Evolutionary conservation across 2,797 vertebrate species (phyloP).

Genomic region (Gymnothorax reevesii): DNA sequence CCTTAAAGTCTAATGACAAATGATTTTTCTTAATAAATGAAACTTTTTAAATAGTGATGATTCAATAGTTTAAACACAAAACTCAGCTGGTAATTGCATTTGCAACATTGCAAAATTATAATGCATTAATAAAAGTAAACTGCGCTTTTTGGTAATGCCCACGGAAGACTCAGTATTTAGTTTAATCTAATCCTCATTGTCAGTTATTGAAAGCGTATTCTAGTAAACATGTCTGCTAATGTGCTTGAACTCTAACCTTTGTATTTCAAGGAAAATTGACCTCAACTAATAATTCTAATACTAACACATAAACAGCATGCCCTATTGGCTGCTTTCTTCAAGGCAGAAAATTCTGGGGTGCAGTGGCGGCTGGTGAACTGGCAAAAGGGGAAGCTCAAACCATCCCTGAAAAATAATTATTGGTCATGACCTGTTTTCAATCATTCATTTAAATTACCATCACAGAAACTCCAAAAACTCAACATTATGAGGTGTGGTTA

Average conservation of each 20-base stretch:
- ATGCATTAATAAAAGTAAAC: neutral
- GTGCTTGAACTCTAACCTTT: neutral
- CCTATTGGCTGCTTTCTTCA: neutral
- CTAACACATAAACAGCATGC: neutral
- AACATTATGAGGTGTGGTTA: too few relatives aligned
- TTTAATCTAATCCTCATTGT: neutral
- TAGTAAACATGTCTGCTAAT: neutral
- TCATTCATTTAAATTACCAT: too few relatives aligned
- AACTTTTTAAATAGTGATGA: neutral
- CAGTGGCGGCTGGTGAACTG: too few relatives aligned
- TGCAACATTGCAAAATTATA: neutral
- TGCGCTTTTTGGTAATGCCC: neutral
- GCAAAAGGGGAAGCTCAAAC: too few relatives aligned
- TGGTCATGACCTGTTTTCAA: too few relatives aligned
- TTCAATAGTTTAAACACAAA: neutral
- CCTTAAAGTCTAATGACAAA: neutral
- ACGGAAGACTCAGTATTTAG: neutral
- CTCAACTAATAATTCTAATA: neutral
- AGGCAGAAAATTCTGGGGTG: neutral
- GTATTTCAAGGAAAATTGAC: neutral
- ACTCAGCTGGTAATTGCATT: neutral
- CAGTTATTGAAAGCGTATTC: neutral
- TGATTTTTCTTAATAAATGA: neutral
- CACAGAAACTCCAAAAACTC: too few relatives aligned
- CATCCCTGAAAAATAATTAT: too few relatives aligned